Conservation (phyloP, 2,888 invertebrate species). For the Cyrtodaria siliqua region DNA sequence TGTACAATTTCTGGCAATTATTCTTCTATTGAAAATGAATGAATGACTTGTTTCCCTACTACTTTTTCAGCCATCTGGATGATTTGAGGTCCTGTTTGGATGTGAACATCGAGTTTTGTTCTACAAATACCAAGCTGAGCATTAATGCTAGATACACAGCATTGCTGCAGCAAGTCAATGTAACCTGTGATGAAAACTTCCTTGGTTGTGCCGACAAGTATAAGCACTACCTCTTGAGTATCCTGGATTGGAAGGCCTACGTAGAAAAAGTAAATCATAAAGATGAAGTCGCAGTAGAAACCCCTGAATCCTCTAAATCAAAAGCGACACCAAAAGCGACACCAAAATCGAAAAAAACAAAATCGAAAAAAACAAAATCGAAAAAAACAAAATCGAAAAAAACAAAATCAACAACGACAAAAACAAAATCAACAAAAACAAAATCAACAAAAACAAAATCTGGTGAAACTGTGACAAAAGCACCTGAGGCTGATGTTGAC, state of each 20-base stretch:
- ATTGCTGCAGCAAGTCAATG: slow-evolving; percentile 2
- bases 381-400: no score
- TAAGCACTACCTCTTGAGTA: slow-evolving; percentile 28
- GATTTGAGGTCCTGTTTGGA: slow-evolving; percentile 30
- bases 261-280: no score
- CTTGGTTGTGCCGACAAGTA: slow-evolving; percentile 29
- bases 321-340: neutral
- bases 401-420: neutral
- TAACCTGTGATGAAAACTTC: slow-evolving; percentile 33
- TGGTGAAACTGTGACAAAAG: neutral
- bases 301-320: neutral
- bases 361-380: neutral
- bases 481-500: neutral
- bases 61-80: slow-evolving; percentile 42
- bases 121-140: slow-evolving; percentile 13
- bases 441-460: neutral
- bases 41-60: neutral
- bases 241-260: slow-evolving; percentile 42
- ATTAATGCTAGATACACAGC: slow-evolving; percentile 5
- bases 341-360: neutral
- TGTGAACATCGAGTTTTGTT: slow-evolving; percentile 33
- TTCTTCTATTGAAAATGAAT: no score
- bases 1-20: no score
- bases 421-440: neutral
- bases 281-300: no score